phyloP scores from a whole-genome alignment of 1,140 invertebrate genomes.

The Trachymyrmex septentrionalis region DNA sequence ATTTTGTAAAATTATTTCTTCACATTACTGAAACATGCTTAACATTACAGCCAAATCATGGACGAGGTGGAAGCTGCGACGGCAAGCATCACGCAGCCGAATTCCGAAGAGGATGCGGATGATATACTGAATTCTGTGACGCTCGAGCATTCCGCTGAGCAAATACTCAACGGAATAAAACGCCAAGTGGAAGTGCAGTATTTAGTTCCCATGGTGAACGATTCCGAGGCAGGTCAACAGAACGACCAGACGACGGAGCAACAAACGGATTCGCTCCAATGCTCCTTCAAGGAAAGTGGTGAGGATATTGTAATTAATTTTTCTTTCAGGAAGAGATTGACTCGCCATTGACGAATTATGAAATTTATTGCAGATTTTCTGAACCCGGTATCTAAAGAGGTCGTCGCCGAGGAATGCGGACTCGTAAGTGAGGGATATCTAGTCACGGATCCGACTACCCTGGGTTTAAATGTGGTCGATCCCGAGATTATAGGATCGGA shows the following conservation, averaged over 20 bases:
- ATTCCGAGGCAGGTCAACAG: conserved; percentile 70
- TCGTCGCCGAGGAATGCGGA: conserved; percentile 88
- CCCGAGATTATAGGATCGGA: conserved; percentile 85
- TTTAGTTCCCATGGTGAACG: conserved; percentile 83
- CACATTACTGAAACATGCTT: not conserved
- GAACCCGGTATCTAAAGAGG: conserved; percentile 88
- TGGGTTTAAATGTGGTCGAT: conserved; percentile 87
- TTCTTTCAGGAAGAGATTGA: not conserved
- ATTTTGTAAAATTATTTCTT: not conserved
- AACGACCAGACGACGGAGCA: conserved; percentile 69
- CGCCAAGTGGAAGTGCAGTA: conserved; percentile 87
- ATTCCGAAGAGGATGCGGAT: conserved; percentile 74
- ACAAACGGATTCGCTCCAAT: conserved; percentile 70
- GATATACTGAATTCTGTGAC: conserved; percentile 79
- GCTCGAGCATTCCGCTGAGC: conserved; percentile 86
- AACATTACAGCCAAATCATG: conserved; percentile 74
- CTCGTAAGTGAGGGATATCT: conserved; percentile 86
- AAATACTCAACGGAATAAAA: conserved; percentile 86
- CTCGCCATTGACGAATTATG: too few species aligned
- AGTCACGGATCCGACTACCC: conserved; percentile 86
- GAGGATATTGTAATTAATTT: not conserved
- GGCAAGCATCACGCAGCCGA: conserved; percentile 81
- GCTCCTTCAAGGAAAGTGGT: conserved; percentile 82
- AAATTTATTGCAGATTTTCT: conserved; percentile 86
- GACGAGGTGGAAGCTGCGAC: conserved; percentile 85